Base-by-base conservation (phyloP, 2,113 vertebrate species). In the Leptodactylus fuscus region DNA sequence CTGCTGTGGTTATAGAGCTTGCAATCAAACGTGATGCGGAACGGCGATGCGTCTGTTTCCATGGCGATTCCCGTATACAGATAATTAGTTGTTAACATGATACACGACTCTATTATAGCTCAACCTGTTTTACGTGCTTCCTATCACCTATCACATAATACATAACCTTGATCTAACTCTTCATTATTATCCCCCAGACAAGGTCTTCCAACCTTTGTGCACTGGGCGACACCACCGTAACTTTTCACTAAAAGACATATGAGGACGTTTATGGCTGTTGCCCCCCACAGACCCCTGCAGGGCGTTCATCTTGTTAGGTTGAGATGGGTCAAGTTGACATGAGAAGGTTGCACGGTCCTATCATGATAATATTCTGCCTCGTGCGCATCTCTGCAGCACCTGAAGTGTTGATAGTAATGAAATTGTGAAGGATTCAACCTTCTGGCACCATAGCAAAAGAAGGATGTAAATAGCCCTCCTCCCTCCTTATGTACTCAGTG, bases 391-490 rank as follows among this genome's bases (percentile, higher is more conserved):
- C 49, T 71, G 60, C 16, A 76, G 74, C 24, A n/a, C n/a, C n/a
- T n/a, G 73, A 55, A 58, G 49, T 82, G 81, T 41, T 77, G 58
- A 51, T 86, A 81, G 60, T 73, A 86, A 86, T 81, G n/a, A 44
- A 70, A 71, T 80, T 60, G 29, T 3, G 5, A 88, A 69, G 89
- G 55, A 88, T 91, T 90, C 89, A 91, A 89, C 79, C 69, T 34
- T 87, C 29, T 20, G 84, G 85, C 81, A 80, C 46, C 32, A 76
- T 44, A 81, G 60, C n/a, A 85, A 89, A 24, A 48, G 87, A 20
- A 32, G 87, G 84, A 86, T 92, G 89, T 88, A 51, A 82, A 65
- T 86, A 79, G 88, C 74, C 90, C 88, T 90, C 55, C 81, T 88
- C 76, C 76, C 20, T 36, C 24, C 83, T 24, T 69, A 46, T 85